These are phyloP conservation scores for Hydropotes inermis DNA, from an alignment of 2,113 vertebrate genomes.

Conservation along the genomic window DNA sequence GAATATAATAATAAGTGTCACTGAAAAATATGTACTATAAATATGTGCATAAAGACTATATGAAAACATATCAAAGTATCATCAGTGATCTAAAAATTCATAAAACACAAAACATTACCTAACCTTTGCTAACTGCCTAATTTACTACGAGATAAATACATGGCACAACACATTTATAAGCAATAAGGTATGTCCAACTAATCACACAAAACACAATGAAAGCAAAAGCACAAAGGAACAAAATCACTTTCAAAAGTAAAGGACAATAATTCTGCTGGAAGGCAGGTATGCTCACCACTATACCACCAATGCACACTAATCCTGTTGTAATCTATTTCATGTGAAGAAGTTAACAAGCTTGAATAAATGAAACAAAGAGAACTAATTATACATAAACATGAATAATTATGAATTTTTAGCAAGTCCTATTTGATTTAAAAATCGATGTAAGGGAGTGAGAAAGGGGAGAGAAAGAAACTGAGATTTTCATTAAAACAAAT, in stretches of 20 bases:
- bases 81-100: background rate
- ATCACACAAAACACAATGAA: background rate
- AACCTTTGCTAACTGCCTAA: background rate
- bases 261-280: conserved; percentile 60
- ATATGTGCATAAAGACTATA: background rate
- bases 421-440: background rate
- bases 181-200: conserved; percentile 6
- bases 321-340: background rate
- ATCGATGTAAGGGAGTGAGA: background rate
- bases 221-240: background rate
- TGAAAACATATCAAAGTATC: background rate
- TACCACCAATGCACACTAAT: conserved; percentile 76
- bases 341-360: conserved; percentile 1
- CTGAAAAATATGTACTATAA: background rate
- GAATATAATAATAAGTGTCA: background rate
- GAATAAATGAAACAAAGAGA: background rate
- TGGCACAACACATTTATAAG: background rate
- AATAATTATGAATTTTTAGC: conserved; percentile 9
- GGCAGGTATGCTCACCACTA: conserved; percentile 86
- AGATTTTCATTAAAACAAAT: conserved; percentile 36
- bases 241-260: conserved; percentile 22
- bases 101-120: background rate
- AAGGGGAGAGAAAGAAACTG: background rate
- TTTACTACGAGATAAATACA: background rate
- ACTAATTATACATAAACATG: background rate